These are phyloP conservation scores for Stenodera caucasica DNA, from an alignment of 2,888 invertebrate genomes.

Conservation along the genomic window DNA sequence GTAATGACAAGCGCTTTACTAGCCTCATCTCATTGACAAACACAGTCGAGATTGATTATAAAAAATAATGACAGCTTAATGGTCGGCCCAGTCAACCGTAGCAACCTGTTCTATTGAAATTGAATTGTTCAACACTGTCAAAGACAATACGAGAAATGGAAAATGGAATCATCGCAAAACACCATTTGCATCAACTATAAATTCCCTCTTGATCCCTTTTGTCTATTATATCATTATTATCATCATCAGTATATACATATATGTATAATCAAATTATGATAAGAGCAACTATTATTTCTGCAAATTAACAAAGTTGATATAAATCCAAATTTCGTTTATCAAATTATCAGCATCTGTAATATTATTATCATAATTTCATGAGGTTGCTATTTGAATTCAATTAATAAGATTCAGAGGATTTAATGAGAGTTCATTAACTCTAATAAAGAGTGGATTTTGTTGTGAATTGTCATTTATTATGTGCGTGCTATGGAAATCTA, in stretches of 20 bases:
- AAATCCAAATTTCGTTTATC: no score
- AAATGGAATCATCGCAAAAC: background rate
- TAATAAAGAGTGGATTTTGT: background rate
- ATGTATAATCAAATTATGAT: background rate
- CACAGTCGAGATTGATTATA: background rate
- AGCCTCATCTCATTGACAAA: background rate
- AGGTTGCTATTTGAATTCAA: background rate
- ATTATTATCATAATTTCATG: no score
- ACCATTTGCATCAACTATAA: background rate
- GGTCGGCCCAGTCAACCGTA: background rate
- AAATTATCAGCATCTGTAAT: no score
- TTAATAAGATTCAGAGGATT: background rate
- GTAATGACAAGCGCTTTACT: background rate
- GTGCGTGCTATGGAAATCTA: background rate
- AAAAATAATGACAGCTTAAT: constrained; percentile 2
- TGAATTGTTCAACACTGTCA: constrained; percentile 8
- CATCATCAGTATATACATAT: background rate
- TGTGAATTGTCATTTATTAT: background rate
- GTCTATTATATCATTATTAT: background rate
- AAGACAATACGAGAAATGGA: background rate
- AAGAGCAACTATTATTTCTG: background rate
- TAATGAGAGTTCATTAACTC: background rate
- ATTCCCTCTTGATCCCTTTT: background rate
- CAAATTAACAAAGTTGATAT: background rate
- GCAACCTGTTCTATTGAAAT: constrained; percentile 10